Evolutionary conservation across 2,113 vertebrate genomes (phyloP).

Genomic region (Scophthalmus maximus): DNA sequence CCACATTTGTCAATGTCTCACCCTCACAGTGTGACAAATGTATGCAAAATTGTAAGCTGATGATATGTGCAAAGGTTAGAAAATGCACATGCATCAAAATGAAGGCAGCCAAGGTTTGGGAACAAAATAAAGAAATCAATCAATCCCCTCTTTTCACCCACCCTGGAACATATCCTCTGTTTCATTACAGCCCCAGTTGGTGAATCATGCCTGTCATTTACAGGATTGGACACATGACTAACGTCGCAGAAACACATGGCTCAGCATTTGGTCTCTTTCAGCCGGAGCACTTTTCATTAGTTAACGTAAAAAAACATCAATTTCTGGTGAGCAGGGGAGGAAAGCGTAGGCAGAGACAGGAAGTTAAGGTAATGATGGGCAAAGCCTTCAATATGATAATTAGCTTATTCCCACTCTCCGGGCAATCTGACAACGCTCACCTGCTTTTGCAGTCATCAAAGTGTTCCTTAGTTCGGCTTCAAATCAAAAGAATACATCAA

Average conservation of each 20-base stretch:
- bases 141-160: conserved; percentile 19
- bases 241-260: conserved; percentile 50
- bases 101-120: not conserved
- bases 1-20: conserved; percentile 21
- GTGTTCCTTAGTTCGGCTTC: not conserved
- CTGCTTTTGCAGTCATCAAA: not conserved
- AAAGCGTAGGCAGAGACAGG: not conserved
- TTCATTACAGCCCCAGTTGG: conserved; percentile 45
- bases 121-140: conserved; percentile 3
- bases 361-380: not conserved
- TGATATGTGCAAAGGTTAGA: conserved; percentile 15
- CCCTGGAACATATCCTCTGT: conserved; percentile 46
- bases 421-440: not conserved
- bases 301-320: conserved; percentile 40
- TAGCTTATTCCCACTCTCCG: conserved; percentile 1
- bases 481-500: too few relatives aligned
- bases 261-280: conserved; percentile 54
- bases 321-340: conserved; percentile 18
- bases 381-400: not conserved
- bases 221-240: conserved; percentile 32
- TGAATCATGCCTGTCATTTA: conserved; percentile 49
- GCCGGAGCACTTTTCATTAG: conserved; percentile 51
- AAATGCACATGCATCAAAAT: conserved; percentile 28
- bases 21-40: conserved; percentile 15
- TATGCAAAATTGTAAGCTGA: conserved; percentile 13